Evolutionary conservation across 2,888 invertebrate genomes (phyloP), one percentile per base, ranked within the genome.

Genomic region (Geophilus truncorum): DNA sequence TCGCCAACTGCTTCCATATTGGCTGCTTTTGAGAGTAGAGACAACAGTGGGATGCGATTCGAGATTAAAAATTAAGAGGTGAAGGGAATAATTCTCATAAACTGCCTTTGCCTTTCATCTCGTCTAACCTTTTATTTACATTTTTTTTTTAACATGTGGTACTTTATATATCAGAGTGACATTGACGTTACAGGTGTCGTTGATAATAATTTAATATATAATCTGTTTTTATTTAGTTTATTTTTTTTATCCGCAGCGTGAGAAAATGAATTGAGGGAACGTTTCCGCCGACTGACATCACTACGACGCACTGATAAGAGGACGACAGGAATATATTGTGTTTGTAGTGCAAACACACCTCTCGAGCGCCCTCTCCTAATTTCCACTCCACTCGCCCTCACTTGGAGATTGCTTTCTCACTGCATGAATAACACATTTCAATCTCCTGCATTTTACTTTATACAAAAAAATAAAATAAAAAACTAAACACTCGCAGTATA

Each of bases 211-310:
- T 70, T 70, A 70, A 70, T 70, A 70, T 70, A 70, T 70, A 70
- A 70, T 70, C 70, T 70, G 70, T 70, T 70, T 70, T 70, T 70
- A 23, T 70, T 70, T 70, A 70, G 51, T 70, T 28, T 28, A 70
- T 70, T 70, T 70, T 23, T 25, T 70, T 70, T 70, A 70, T 70
- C 70, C 28, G 70, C 70, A 70, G 70, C 70, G 70, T 70, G 70
- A 70, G 70, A 70, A 70, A 70, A 70, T 70, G 70, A 70, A 70
- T 70, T 70, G 70, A 70, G 70, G 70, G 25, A 70, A 70, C 70
- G 70, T 70, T 70, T 70, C 70, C 70, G 70, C 70, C 70, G 70
- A 70, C 70, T 70, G 70, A 70, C 70, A 70, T 70, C 70, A 70
- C 70, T 70, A 70, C 70, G 70, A 70, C 25, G 70, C 70, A 70